Conservation (phyloP, 2,888 invertebrate genomes). For the Amblyjoppa fuscipennis region DNA sequence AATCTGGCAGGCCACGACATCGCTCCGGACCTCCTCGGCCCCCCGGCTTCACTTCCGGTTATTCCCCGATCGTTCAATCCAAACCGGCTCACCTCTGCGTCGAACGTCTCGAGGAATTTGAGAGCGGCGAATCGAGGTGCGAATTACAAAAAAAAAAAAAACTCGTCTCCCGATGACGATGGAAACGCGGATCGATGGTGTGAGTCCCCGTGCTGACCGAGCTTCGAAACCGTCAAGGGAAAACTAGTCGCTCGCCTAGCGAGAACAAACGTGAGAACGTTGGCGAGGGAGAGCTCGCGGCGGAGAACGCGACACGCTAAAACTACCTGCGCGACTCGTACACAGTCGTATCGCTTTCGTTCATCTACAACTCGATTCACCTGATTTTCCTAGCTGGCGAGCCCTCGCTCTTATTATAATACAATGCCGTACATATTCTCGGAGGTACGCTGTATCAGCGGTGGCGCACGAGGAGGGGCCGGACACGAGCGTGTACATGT, state of each 20-base stretch:
- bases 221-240: slow-evolving; percentile 63
- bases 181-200: neutral
- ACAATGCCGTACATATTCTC: slow-evolving; percentile 1
- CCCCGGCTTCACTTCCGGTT: slow-evolving; percentile 7
- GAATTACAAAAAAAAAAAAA: no score
- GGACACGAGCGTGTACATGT: slow-evolving; percentile 32
- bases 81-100: neutral
- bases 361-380: slow-evolving; percentile 63
- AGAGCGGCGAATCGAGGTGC: no score
- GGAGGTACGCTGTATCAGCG: neutral
- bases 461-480: neutral
- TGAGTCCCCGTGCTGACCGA: slow-evolving; percentile 54
- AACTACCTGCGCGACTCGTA: slow-evolving; percentile 58
- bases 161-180: neutral
- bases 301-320: slow-evolving; percentile 65
- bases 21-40: neutral
- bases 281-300: slow-evolving; percentile 39
- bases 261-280: slow-evolving; percentile 50
- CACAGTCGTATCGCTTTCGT: slow-evolving; percentile 49
- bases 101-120: neutral
- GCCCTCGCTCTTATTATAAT: slow-evolving; percentile 23
- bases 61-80: neutral
- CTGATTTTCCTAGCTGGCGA: slow-evolving; percentile 24
- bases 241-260: slow-evolving; percentile 55
- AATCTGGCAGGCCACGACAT: neutral